Evolutionary conservation across 2,888 invertebrate genomes (phyloP).

Genomic region (Meliscaeva auricollis): DNA sequence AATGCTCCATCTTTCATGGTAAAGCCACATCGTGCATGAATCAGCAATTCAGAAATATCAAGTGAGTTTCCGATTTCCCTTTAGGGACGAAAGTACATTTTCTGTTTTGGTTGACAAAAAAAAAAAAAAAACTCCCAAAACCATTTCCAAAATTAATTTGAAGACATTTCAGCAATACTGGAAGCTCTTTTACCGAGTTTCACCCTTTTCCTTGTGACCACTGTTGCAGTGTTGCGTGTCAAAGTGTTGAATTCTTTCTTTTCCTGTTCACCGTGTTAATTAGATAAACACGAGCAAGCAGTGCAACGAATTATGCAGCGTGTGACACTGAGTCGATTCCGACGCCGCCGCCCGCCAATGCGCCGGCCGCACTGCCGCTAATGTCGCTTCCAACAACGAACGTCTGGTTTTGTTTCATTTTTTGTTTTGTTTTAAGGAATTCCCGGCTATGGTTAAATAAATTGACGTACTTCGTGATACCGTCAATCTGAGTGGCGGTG

Average conservation of each 20-base stretch:
- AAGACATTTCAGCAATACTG: slow-evolving; percentile 9
- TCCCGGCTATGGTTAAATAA: slow-evolving; percentile 34
- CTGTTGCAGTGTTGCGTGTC: slow-evolving; percentile 17
- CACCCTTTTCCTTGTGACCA: slow-evolving; percentile 7
- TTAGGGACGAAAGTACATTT: not conserved
- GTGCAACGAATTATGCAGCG: slow-evolving; percentile 37
- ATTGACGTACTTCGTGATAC: slow-evolving; percentile 54
- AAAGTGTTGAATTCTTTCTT: slow-evolving; percentile 32
- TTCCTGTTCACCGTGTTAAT: slow-evolving; percentile 59
- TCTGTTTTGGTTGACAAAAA: not conserved
- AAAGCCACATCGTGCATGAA: slow-evolving; percentile 38
- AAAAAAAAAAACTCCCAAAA: not conserved
- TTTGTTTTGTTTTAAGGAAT: slow-evolving; percentile 30
- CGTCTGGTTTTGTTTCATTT: not conserved
- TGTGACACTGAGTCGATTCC: slow-evolving; percentile 48
- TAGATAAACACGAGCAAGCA: slow-evolving; percentile 56
- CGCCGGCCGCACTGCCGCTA: no score
- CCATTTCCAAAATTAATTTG: slow-evolving; percentile 30
- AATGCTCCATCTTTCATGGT: not conserved
- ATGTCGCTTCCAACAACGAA: not conserved
- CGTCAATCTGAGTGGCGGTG: slow-evolving; percentile 57
- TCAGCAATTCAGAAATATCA: slow-evolving; percentile 28
- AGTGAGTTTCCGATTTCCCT: not conserved
- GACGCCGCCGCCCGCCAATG: not conserved
- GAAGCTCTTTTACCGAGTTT: not conserved